Conservation (phyloP, 2,797 vertebrate genomes). For the Sphenodon punctatus region DNA sequence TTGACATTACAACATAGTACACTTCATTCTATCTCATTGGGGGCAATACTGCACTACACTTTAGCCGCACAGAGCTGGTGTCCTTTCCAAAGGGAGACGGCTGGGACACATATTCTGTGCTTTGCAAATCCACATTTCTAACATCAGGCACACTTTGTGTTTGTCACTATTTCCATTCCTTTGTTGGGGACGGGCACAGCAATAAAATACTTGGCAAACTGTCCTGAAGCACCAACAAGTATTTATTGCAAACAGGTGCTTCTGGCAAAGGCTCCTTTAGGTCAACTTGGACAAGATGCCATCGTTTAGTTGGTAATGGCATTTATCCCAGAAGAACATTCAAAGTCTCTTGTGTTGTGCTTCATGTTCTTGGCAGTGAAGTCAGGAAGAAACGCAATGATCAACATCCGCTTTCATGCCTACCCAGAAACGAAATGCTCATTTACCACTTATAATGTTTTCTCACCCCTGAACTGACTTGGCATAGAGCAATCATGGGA, state of each 20-base stretch:
- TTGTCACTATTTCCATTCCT: slow-evolving; percentile 30
- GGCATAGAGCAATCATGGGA: not conserved
- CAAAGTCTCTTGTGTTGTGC: slow-evolving; percentile 25
- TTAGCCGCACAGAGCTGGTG: not conserved
- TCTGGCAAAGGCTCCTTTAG: slow-evolving; percentile 50
- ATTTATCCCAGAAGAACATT: slow-evolving; percentile 48
- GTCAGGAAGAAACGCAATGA: slow-evolving; percentile 33
- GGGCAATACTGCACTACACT: not conserved
- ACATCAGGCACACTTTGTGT: not conserved
- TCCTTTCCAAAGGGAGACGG: not conserved
- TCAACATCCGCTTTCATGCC: slow-evolving; percentile 26
- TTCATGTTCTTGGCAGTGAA: slow-evolving; percentile 32
- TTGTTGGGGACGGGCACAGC: not conserved
- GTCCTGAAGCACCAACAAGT: slow-evolving; percentile 60
- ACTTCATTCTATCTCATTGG: not conserved
- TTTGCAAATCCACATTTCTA: not conserved
- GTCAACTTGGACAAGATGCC: slow-evolving; percentile 38
- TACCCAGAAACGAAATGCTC: slow-evolving; percentile 17
- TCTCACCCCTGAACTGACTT: not conserved
- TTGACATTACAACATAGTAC: not conserved
- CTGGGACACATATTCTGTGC: slow-evolving; percentile 1
- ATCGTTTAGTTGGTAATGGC: not conserved
- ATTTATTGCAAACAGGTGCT: slow-evolving; percentile 68
- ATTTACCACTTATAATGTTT: not conserved
- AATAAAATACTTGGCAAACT: slow-evolving; percentile 60